A percentile compares a stretch with the other conserved stretches of the same genome.
These are phyloP conservation scores for Ophonus ardosiacus DNA, from an alignment of 2,888 invertebrate genomes.

Conservation along the genomic window DNA sequence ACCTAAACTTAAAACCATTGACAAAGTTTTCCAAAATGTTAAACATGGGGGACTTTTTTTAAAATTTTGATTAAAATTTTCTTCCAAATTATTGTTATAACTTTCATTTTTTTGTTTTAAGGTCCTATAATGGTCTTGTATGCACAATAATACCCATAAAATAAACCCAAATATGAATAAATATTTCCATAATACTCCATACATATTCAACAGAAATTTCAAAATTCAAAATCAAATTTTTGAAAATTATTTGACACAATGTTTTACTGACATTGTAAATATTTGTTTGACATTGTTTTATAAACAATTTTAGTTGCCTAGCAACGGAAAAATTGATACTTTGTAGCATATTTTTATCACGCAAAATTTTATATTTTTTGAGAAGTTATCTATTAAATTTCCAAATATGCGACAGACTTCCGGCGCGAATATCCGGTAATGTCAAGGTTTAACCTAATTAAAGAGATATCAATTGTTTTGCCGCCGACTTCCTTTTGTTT, in stretches of 20 bases:
- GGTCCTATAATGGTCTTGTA: not conserved
- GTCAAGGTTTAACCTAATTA: no score
- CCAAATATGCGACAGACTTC: no score
- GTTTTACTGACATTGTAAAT: no score
- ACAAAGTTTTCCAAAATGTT: constrained; percentile 31
- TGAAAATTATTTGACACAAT: not conserved
- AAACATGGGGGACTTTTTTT: not conserved
- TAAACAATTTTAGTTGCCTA: no score
- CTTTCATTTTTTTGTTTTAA: not conserved
- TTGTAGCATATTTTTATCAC: no score
- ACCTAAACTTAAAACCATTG: constrained; percentile 6
- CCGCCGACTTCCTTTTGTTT: no score
- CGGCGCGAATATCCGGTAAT: no score
- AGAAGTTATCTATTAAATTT: no score
- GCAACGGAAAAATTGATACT: no score
- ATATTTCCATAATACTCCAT: constrained; percentile 6
- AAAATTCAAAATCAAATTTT: not conserved
- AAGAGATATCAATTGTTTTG: no score
- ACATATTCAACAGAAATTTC: not conserved
- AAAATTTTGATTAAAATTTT: not conserved
- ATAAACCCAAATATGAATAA: not conserved
- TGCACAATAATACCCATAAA: not conserved
- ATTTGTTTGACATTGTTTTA: no score
- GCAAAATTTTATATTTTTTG: no score
- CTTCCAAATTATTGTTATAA: not conserved